Evolutionary conservation across 2,888 invertebrate genomes (phyloP).

Genomic region (Aquatica leii): DNA sequence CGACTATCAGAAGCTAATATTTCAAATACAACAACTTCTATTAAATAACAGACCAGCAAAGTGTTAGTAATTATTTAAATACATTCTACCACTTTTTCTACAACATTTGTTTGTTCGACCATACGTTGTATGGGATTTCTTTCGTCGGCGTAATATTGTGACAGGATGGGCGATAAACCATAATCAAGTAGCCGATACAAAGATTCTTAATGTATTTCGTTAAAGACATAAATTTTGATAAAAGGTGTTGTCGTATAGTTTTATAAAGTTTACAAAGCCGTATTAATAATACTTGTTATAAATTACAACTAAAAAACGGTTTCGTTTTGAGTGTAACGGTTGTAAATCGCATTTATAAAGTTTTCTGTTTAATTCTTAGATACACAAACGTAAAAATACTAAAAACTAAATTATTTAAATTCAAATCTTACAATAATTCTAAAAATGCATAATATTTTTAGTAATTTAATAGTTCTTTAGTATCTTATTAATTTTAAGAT

Average conservation of each 20-base stretch:
- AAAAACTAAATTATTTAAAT: too few species aligned
- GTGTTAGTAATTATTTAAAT: slow-evolving; percentile 22
- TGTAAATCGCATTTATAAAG: too few species aligned
- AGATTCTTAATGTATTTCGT: slow-evolving; percentile 50
- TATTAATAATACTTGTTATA: slow-evolving; percentile 9
- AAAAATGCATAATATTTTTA: too few species aligned
- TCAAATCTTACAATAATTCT: too few species aligned
- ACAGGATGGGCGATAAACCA: slow-evolving; percentile 54
- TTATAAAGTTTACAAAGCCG: slow-evolving; percentile 24
- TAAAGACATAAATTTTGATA: slow-evolving; percentile 49
- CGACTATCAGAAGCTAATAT: slow-evolving; percentile 50
- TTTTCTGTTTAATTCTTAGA: too few species aligned
- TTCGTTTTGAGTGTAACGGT: too few species aligned
- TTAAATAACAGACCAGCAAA: slow-evolving; percentile 35
- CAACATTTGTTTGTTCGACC: slow-evolving; percentile 34
- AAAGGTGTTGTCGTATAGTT: slow-evolving; percentile 44
- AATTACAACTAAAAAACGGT: not conserved
- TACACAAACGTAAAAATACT: too few species aligned
- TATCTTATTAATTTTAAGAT: too few species aligned
- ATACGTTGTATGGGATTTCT: slow-evolving; percentile 46
- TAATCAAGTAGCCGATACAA: slow-evolving; percentile 55
- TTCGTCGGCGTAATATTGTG: slow-evolving; percentile 53
- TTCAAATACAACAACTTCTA: slow-evolving; percentile 42
- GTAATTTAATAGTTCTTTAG: too few species aligned
- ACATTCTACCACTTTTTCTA: slow-evolving; percentile 18